Evolutionary conservation across 2,113 vertebrate species (phyloP).

Genomic region (Ploceus nigricollis): DNA sequence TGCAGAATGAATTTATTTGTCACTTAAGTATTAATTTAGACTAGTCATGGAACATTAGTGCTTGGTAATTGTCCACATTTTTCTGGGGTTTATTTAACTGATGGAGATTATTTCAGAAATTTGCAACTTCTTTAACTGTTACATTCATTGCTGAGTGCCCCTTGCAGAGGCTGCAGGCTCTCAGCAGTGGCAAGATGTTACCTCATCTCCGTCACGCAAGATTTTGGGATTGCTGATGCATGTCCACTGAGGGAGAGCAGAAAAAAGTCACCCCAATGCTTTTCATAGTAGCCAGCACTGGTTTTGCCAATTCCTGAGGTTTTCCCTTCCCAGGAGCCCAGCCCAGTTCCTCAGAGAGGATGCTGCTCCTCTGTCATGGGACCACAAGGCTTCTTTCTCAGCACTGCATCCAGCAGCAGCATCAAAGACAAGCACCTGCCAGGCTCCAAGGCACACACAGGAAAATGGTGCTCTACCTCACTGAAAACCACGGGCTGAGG

Average conservation of each 20-base stretch:
- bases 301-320: neutral
- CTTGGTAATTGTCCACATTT: constrained; percentile 32
- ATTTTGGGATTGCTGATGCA: neutral
- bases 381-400: neutral
- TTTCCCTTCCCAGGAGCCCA: neutral
- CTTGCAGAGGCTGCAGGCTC: neutral
- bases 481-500: neutral
- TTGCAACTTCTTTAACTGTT: neutral
- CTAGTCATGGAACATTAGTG: constrained; percentile 36
- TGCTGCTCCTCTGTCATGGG: fast-evolving
- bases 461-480: fast-evolving
- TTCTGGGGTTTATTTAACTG: constrained; percentile 19
- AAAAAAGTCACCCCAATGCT: neutral
- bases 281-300: neutral
- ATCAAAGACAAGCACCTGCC: fast-evolving
- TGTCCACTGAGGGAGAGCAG: neutral
- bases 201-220: fast-evolving
- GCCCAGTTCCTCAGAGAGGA: neutral
- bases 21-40: constrained; percentile 25
- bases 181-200: fast-evolving
- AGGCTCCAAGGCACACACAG: neutral
- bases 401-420: fast-evolving
- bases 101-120: constrained; percentile 18
- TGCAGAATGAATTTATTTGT: constrained; percentile 32
- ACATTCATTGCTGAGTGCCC: neutral